phyloP scores from a whole-genome alignment of 2,888 invertebrate species.

The Parnassius smintheus region DNA sequence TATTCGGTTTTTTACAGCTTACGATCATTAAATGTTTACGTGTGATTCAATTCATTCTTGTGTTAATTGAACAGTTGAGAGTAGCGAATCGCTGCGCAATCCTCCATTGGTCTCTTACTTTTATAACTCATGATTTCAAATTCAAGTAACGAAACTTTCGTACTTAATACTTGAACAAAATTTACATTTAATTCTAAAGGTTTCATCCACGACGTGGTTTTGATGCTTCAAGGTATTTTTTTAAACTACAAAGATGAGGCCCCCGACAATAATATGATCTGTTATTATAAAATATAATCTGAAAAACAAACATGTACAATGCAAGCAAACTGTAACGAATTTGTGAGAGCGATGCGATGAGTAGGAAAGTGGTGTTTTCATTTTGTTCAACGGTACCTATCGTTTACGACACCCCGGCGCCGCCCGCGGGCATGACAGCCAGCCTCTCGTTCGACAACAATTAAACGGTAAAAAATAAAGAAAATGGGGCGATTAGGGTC shows the following conservation, averaged over 20 bases:
- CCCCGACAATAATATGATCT: conserved; percentile 8
- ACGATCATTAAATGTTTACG: conserved; percentile 51
- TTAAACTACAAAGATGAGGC: conserved; percentile 4
- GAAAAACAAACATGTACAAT: conserved; percentile 26
- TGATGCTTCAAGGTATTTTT: background rate
- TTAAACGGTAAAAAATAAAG: conserved; percentile 60
- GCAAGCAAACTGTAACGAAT: conserved; percentile 24
- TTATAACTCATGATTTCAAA: background rate
- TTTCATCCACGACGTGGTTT: too few species aligned
- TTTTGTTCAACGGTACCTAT: conserved; percentile 49
- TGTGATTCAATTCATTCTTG: conserved; percentile 51
- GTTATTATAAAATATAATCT: conserved; percentile 28
- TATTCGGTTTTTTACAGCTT: conserved; percentile 43
- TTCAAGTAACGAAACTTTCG: too few species aligned
- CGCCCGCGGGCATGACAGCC: conserved; percentile 65
- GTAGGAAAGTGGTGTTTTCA: conserved; percentile 22
- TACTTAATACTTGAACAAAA: too few species aligned
- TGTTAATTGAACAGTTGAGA: conserved; percentile 47
- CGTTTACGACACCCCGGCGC: conserved; percentile 40
- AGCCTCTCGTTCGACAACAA: conserved; percentile 72
- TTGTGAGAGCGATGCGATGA: background rate
- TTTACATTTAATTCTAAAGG: too few species aligned
- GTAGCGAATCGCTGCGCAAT: conserved; percentile 23
- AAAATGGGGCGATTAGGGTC: conserved; percentile 42
- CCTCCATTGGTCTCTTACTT: conserved; percentile 40